A percentile compares a stretch with the other conserved stretches of the same genome.
These are phyloP conservation scores for Taxidea taxus DNA, from an alignment of 2,113 vertebrate genomes.

Conservation along the genomic window DNA sequence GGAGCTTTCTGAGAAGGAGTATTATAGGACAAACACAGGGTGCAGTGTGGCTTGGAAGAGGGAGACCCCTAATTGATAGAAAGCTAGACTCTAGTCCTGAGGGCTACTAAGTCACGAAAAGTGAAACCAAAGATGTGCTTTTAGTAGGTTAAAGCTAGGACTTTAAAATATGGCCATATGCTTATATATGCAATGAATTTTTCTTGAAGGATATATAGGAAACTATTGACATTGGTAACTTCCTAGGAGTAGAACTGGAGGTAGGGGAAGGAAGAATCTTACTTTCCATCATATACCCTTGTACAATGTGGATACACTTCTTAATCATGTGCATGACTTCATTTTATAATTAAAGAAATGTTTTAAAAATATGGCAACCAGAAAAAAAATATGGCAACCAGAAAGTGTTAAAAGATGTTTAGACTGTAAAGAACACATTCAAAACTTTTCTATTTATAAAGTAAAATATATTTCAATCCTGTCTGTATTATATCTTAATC, in stretches of 20 bases:
- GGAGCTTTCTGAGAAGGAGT: not conserved
- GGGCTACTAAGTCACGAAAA: not conserved
- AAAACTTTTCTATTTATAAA: slow-evolving; percentile 32
- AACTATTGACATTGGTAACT: not conserved
- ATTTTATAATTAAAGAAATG: slow-evolving; percentile 26
- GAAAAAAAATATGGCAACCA: not conserved
- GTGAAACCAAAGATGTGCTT: not conserved
- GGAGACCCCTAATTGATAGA: not conserved
- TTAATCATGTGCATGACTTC: not conserved
- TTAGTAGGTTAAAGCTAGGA: not conserved
- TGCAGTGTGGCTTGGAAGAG: not conserved
- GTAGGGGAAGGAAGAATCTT: not conserved
- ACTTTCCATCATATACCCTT: not conserved
- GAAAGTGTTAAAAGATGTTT: not conserved
- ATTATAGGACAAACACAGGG: not conserved
- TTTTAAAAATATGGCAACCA: not conserved
- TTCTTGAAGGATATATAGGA: not conserved
- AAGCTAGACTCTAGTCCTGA: not conserved
- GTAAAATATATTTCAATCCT: not conserved
- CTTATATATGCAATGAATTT: not conserved
- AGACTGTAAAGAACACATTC: slow-evolving; percentile 10
- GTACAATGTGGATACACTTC: not conserved
- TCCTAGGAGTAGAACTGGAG: not conserved
- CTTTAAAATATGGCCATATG: not conserved
- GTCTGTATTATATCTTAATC: not conserved